Conservation (phyloP, 2,888 invertebrate genomes). For the Melolontha melolontha region DNA sequence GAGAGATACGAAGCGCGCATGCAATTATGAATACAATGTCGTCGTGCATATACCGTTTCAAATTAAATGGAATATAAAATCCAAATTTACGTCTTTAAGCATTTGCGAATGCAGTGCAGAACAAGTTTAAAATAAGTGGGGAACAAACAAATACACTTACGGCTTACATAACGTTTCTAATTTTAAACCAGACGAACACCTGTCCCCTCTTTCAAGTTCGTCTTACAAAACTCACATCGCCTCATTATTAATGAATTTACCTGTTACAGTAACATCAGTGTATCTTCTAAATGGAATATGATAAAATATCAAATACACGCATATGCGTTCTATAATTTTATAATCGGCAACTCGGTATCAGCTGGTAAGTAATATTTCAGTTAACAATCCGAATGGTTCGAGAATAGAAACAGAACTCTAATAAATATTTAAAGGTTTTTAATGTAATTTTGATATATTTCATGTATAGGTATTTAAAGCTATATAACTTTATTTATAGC, state of each 20-base stretch:
- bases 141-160: conserved; percentile 26
- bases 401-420: conserved; percentile 4
- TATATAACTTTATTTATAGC: not conserved
- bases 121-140: conserved; percentile 31
- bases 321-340: conserved; percentile 8
- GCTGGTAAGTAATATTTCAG: not conserved
- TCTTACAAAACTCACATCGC: conserved; percentile 8
- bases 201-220: conserved; percentile 30
- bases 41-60: conserved; percentile 9
- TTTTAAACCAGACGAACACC: conserved; percentile 32
- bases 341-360: conserved; percentile 3
- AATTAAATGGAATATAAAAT: conserved; percentile 29
- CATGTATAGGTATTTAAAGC: not conserved
- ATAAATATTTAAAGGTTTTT: conserved; percentile 10
- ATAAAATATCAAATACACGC: not conserved
- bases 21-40: too few species aligned
- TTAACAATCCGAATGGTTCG: not conserved
- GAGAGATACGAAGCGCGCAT: too few species aligned
- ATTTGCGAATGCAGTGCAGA: conserved; percentile 24
- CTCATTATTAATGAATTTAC: conserved; percentile 7
- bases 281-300: conserved; percentile 5
- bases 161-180: conserved; percentile 33
- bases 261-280: conserved; percentile 5
- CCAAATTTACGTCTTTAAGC: conserved; percentile 13
- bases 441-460: conserved; percentile 5